These are phyloP conservation scores for Pseudorhombus dupliciocellatus DNA, from an alignment of 2,113 vertebrate genomes.

Conservation along the genomic window DNA sequence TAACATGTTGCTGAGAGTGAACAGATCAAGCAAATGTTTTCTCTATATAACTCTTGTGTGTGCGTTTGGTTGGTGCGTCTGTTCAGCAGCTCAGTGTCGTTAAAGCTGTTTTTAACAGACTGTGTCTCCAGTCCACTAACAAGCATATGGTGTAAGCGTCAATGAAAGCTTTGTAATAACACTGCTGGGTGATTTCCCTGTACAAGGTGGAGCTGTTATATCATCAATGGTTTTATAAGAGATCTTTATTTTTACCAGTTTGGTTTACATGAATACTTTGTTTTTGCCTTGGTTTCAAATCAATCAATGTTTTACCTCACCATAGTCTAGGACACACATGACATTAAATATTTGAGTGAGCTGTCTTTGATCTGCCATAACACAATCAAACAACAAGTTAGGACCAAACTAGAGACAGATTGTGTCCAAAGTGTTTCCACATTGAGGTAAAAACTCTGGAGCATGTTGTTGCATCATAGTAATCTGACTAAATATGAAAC, in stretches of 20 bases:
- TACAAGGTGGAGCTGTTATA: slow-evolving; percentile 33
- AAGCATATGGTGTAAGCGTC: slow-evolving; percentile 41
- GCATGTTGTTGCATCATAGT: slow-evolving; percentile 6
- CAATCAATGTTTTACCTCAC: not conserved
- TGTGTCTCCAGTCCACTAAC: slow-evolving; percentile 44
- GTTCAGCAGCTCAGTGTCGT: slow-evolving; percentile 9
- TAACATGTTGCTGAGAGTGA: not conserved
- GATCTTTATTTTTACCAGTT: slow-evolving; percentile 12
- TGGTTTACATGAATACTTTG: not conserved
- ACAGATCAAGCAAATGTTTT: not conserved
- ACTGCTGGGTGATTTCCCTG: slow-evolving; percentile 32
- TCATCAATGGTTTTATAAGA: slow-evolving; percentile 44
- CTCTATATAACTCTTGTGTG: not conserved
- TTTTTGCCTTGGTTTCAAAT: not conserved
- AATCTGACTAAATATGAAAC: not conserved
- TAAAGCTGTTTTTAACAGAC: slow-evolving; percentile 52
- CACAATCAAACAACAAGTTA: not conserved
- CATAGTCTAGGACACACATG: no score
- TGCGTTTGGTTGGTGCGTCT: slow-evolving; percentile 22
- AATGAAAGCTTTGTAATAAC: slow-evolving; percentile 58
- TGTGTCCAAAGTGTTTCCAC: slow-evolving; percentile 3
- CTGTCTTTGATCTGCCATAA: not conserved
- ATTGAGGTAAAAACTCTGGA: not conserved
- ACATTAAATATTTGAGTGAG: not conserved
- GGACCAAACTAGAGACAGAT: not conserved